Percentiles rank a stretch among this genome's conserved stretches.
Evolutionary conservation across 1,140 invertebrate genomes (phyloP).

Genomic region (Brachionus paranguensis): DNA sequence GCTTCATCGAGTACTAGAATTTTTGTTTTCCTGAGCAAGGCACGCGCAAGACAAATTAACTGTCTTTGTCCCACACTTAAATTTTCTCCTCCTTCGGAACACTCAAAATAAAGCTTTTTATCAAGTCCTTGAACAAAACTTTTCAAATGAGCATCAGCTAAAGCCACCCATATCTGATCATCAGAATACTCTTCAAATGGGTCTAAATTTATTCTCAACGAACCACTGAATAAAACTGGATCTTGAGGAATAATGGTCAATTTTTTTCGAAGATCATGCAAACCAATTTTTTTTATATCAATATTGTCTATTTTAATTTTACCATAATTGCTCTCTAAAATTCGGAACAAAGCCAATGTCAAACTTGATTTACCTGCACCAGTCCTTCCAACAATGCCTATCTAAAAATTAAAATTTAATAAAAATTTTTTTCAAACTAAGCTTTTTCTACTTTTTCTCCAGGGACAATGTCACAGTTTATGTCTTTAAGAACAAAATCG

Average conservation of each 20-base stretch:
- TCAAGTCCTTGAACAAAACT: conserved; percentile 49
- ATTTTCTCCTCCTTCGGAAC: conserved; percentile 40
- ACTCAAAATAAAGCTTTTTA: conserved; percentile 12
- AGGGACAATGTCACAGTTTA: conserved; percentile 44
- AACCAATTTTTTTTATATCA: conserved; percentile 62
- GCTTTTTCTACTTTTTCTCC: conserved; percentile 54
- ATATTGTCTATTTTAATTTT: conserved; percentile 65
- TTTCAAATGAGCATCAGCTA: conserved; percentile 66
- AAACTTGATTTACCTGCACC: conserved; percentile 87
- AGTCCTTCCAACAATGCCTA: conserved; percentile 73
- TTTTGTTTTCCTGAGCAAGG: conserved; percentile 61
- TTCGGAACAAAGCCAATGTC: conserved; percentile 58
- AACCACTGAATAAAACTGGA: conserved; percentile 79
- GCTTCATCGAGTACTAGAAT: conserved; percentile 69
- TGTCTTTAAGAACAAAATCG: conserved; percentile 47
- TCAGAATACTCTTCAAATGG: conserved; percentile 66
- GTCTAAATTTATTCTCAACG: conserved; percentile 63
- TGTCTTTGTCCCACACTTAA: conserved; percentile 59
- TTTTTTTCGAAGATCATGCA: conserved; percentile 66
- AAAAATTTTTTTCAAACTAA: not conserved
- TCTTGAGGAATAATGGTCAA: conserved; percentile 85
- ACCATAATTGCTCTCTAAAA: conserved; percentile 57
- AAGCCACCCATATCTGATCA: conserved; percentile 64
- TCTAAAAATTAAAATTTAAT: conserved; percentile 43
- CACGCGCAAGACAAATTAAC: conserved; percentile 60